Evolutionary conservation across 2,797 vertebrate genomes (phyloP), one percentile per base, ranked within the genome.

Genomic region (Pangasius larnaudii): DNA sequence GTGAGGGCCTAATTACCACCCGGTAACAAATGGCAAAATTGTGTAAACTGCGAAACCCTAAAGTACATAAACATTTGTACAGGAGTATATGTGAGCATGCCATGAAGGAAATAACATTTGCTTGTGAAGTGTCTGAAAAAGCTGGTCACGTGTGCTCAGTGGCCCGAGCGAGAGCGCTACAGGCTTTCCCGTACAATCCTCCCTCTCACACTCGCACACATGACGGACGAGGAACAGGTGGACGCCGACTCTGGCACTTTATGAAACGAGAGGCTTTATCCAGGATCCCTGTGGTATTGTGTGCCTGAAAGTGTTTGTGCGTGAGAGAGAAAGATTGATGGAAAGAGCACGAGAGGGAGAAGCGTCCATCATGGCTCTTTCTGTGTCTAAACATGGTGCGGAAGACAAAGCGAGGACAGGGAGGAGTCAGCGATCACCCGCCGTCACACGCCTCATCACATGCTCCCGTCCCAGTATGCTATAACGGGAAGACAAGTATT

Each of bases 381-480:
- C 58, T 79, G 74, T 88, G 89, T 90, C 92, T 92, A 91, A 90
- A 91, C 90, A 88, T 91, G 89, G 92, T 89, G 90, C 91, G 90
- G 91, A 91, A 91, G 88, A 86, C 72, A 36, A 81, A 27, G 53
- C 19, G 30, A 69, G 59, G 86, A 75, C 69, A 5, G 22, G 74
- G 84, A 67, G 83, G 36, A 22, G 79, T 77, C 19, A 39, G 13
- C 16, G n/a, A 58, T 65, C 56, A 84, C 13, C 59, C 42, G 13
- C 65, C 16, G 9, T 82, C 24, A 88, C 46, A 19, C 8, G 46
- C 46, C 69, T 30, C 78, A 65, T 89, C 89, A 80, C 89, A 84
- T 88, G 89, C 69, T 72, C 42, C 61, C 59, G 49, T 86, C 84
- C 53, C 27, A 42, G 79, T 83, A 71, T 51, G n/a, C 65, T 83